Evolutionary conservation across 2,113 vertebrate species (phyloP).

Genomic region (Narcine bancroftii): DNA sequence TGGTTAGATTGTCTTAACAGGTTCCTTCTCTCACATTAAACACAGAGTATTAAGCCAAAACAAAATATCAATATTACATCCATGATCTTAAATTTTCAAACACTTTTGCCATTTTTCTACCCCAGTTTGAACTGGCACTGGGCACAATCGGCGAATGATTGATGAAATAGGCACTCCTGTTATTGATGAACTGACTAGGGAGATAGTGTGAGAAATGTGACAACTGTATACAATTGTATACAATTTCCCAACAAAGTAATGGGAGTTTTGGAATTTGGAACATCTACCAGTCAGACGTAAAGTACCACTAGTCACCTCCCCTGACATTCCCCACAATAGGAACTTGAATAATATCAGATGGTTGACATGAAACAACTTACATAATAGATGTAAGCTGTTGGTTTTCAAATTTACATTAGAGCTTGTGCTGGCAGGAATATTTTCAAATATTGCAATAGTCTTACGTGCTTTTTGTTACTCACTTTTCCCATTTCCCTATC

Average conservation of each 20-base stretch:
- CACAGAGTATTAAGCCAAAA: not conserved
- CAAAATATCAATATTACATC: not conserved
- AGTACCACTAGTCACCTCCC: not conserved
- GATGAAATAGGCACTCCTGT: not conserved
- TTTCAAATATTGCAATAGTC: too few species aligned
- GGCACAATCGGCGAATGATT: not conserved
- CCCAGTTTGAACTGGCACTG: not conserved
- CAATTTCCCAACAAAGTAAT: too few species aligned
- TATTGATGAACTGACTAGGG: not conserved
- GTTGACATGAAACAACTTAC: not conserved
- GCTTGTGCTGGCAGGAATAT: not conserved
- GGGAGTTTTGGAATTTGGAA: not conserved
- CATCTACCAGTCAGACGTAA: not conserved
- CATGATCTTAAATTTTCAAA: not conserved
- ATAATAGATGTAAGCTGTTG: not conserved
- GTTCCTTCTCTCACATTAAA: not conserved
- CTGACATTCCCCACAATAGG: not conserved
- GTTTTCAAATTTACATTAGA: not conserved
- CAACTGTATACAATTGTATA: too few species aligned
- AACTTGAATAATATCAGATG: not conserved
- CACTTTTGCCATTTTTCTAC: not conserved
- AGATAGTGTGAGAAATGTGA: not conserved
- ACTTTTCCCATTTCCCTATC: not conserved
- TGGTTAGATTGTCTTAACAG: not conserved
- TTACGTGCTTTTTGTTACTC: too few species aligned